Evolutionary conservation across 2,888 invertebrate genomes (phyloP).

Genomic region (Coecobrya sp.): DNA sequence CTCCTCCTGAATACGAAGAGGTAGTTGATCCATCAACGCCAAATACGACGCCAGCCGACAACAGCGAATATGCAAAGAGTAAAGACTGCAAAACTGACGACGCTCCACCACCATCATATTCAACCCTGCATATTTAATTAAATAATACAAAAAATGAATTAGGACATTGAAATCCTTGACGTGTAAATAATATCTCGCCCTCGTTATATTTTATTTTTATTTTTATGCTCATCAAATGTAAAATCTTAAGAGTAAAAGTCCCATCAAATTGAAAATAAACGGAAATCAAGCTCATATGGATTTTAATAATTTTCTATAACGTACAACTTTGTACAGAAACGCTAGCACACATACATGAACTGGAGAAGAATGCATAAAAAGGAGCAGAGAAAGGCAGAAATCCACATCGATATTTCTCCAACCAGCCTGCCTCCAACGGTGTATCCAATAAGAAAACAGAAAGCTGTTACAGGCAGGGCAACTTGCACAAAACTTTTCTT

Average conservation of each 20-base stretch:
- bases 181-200: not conserved
- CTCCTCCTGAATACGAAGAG: conserved; percentile 61
- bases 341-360: not conserved
- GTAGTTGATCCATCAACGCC: not conserved
- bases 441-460: conserved; percentile 58
- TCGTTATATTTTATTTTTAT: not conserved
- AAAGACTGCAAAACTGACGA: conserved; percentile 27
- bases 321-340: not conserved
- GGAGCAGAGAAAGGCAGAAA: not conserved
- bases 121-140: conserved; percentile 43
- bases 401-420: not conserved
- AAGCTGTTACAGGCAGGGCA: conserved; percentile 67
- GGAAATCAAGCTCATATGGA: not conserved
- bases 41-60: not conserved
- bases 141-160: not conserved
- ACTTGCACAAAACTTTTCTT: conserved; percentile 27
- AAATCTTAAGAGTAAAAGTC: too few species aligned
- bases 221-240: not conserved
- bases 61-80: not conserved
- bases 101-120: conserved; percentile 48
- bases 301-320: not conserved
- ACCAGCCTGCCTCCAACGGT: conserved; percentile 22
- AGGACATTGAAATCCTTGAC: not conserved
- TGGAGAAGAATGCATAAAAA: not conserved
- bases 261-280: too few species aligned